Percentiles rank a stretch among this genome's conserved stretches.
phyloP scores from a whole-genome alignment of 2,113 vertebrate species.

The Myotis yumanensis region DNA sequence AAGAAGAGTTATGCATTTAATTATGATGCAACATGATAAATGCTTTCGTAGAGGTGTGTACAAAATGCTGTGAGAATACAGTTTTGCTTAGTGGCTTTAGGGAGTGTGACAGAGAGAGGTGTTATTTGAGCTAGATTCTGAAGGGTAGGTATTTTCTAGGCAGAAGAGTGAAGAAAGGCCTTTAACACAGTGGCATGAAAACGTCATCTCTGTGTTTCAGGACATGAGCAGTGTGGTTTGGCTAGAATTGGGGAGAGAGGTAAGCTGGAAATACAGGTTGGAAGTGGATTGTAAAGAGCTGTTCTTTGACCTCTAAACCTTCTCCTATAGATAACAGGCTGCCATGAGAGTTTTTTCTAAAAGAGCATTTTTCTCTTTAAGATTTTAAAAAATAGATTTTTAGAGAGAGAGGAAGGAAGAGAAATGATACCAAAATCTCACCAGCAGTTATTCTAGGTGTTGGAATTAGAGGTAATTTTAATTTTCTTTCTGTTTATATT shows the following conservation, averaged over 20 bases:
- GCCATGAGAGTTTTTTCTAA: neutral
- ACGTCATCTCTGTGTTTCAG: neutral
- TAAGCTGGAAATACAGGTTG: constrained; percentile 1
- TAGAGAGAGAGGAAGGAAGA: neutral
- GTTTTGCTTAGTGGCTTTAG: neutral
- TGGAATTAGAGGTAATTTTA: too few species aligned
- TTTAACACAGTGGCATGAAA: neutral
- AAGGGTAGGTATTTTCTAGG: constrained; percentile 32
- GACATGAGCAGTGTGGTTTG: neutral
- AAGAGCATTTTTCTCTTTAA: neutral
- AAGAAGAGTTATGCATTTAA: neutral
- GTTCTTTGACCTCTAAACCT: constrained; percentile 17
- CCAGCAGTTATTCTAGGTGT: too few species aligned
- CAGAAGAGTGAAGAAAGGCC: neutral
- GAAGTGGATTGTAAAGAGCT: neutral
- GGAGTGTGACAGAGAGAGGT: neutral
- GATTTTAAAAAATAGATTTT: neutral
- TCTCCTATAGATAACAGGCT: neutral
- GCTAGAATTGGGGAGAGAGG: neutral
- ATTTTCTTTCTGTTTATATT: too few species aligned
- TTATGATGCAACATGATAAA: neutral
- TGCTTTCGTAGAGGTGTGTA: neutral
- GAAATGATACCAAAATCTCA: too few species aligned
- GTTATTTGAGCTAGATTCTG: constrained; percentile 12
- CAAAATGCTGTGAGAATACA: neutral